phyloP scores from a whole-genome alignment of 2,797 vertebrate genomes.

The Champsocephalus gunnari region DNA sequence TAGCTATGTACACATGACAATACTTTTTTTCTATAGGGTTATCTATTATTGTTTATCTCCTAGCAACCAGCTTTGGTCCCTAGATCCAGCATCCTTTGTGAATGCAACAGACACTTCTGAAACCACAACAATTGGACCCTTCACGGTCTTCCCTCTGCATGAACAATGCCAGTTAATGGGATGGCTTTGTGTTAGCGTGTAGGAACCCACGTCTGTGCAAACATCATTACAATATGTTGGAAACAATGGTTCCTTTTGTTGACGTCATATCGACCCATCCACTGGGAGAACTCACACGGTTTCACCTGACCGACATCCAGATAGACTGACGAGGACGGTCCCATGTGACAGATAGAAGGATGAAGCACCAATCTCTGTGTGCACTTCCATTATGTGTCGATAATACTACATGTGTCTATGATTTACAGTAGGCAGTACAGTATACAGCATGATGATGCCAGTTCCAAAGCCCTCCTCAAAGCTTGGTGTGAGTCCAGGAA shows the following conservation, averaged over 20 bases:
- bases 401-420: not conserved
- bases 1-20: too few relatives aligned
- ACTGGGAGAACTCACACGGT: constrained; percentile 1
- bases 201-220: not conserved
- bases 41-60: too few relatives aligned
- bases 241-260: not conserved
- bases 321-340: not conserved
- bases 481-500: not conserved
- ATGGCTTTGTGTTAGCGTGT: not conserved
- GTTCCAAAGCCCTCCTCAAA: not conserved
- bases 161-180: too few relatives aligned
- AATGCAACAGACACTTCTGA: too few relatives aligned
- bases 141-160: too few relatives aligned
- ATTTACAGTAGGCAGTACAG: too few relatives aligned
- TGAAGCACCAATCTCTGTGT: not conserved
- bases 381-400: not conserved
- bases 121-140: too few relatives aligned
- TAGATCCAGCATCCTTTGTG: not conserved
- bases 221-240: not conserved
- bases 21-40: not conserved
- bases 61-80: not conserved
- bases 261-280: constrained; percentile 7
- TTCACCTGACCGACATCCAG: constrained; percentile 19
- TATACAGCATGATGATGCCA: too few relatives aligned
- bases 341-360: not conserved